phyloP scores from a whole-genome alignment of 2,888 invertebrate genomes.

The Lumbricus terrestris region DNA sequence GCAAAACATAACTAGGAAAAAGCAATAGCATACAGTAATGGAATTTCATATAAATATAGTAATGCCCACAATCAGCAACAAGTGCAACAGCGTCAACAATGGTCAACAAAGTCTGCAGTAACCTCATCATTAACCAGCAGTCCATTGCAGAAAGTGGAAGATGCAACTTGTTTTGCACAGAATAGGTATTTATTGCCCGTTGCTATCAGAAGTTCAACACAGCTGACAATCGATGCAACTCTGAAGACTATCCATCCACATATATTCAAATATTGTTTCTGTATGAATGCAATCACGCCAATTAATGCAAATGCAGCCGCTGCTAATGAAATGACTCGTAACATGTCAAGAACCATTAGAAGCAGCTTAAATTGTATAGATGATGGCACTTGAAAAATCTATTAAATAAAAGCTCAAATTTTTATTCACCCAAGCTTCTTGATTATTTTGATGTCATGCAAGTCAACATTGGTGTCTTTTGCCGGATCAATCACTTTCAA shows the following conservation, averaged over 20 bases:
- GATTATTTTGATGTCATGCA: conserved; percentile 91
- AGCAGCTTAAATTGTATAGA: neutral
- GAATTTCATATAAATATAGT: neutral
- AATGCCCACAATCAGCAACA: neutral
- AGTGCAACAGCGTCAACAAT: too few relatives aligned
- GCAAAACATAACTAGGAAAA: neutral
- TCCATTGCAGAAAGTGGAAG: too few relatives aligned
- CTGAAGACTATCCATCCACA: too few relatives aligned
- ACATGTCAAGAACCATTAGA: neutral
- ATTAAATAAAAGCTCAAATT: neutral
- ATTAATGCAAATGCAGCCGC: too few relatives aligned
- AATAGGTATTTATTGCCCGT: too few relatives aligned
- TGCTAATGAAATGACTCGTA: too few relatives aligned
- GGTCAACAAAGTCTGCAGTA: neutral
- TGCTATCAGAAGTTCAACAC: too few relatives aligned
- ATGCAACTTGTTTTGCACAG: too few relatives aligned
- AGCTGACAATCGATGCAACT: too few relatives aligned
- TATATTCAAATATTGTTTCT: too few relatives aligned
- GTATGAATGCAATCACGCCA: too few relatives aligned
- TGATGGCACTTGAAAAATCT: neutral
- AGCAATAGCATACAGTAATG: neutral
- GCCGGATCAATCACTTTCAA: conserved; percentile 77
- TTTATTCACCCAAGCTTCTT: conserved; percentile 76
- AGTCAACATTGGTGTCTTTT: conserved; percentile 74
- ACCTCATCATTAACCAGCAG: neutral